Evolutionary conservation across 1,140 invertebrate species (phyloP).

Genomic region (Limonius californicus): DNA sequence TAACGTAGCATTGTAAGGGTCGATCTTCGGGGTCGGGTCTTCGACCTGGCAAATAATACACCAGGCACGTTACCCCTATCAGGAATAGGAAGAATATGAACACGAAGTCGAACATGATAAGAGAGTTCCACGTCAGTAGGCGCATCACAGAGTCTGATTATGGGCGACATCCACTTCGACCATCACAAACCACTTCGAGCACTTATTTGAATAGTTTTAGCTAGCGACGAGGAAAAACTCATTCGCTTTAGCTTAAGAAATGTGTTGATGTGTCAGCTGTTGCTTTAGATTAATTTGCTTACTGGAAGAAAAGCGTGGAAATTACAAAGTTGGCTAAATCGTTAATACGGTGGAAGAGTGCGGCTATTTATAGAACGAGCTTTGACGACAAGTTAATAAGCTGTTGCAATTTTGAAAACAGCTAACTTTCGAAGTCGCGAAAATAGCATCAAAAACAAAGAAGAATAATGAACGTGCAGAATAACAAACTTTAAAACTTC

Average conservation of each 20-base stretch:
- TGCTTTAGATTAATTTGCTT: too few species aligned
- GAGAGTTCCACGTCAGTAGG: conserved; percentile 76
- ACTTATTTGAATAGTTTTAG: too few species aligned
- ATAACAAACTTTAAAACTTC: neutral
- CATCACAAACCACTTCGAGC: neutral
- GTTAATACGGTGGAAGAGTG: too few species aligned
- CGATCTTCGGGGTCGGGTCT: conserved; percentile 43
- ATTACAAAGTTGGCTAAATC: too few species aligned
- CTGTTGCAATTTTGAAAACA: too few species aligned
- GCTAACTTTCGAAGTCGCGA: too few species aligned
- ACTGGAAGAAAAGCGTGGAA: too few species aligned
- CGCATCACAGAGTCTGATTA: conserved; percentile 55
- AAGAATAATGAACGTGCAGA: neutral
- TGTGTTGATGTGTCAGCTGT: too few species aligned
- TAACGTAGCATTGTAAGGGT: conserved; percentile 45
- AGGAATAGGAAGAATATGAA: conserved; percentile 81
- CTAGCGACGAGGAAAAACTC: too few species aligned
- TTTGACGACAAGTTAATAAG: too few species aligned
- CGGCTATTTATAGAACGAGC: too few species aligned
- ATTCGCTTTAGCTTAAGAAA: too few species aligned
- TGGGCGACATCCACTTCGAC: conserved; percentile 10
- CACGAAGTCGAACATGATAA: conserved; percentile 82
- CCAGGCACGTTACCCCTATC: conserved; percentile 72
- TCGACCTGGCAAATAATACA: conserved; percentile 68
- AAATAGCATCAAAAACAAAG: neutral